These are phyloP conservation scores for Elymnias hypermnestra DNA, from an alignment of 1,140 invertebrate species.

Conservation along the genomic window DNA sequence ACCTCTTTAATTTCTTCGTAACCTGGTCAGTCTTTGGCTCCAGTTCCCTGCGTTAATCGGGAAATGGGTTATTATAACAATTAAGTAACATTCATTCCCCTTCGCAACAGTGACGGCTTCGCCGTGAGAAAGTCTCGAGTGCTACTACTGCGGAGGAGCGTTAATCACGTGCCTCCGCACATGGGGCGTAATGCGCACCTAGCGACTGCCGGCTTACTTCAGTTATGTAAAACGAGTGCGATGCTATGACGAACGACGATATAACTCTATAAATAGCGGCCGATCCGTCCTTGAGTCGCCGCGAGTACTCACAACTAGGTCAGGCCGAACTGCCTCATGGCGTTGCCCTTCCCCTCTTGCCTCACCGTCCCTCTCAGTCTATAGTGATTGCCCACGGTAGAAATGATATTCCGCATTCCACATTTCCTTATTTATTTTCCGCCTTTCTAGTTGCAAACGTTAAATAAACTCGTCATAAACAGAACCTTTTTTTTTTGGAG, in stretches of 20 bases:
- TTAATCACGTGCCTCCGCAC: constrained; percentile 40
- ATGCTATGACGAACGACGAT: constrained; percentile 61
- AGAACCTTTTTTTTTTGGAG: constrained; percentile 2
- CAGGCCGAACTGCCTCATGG: constrained; percentile 53
- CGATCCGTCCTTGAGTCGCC: constrained; percentile 70
- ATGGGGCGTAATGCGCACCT: constrained; percentile 34
- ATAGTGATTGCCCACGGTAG: constrained; percentile 25
- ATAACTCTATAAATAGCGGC: constrained; percentile 71
- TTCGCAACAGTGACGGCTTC: constrained; percentile 23
- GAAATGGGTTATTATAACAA: constrained; percentile 53
- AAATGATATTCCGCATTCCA: constrained; percentile 34
- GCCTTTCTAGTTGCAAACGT: constrained; percentile 29
- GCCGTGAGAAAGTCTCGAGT: constrained; percentile 56
- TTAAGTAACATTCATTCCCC: constrained; percentile 37
- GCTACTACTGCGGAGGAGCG: constrained; percentile 26
- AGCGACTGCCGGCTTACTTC: constrained; percentile 46
- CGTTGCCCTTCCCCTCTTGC: constrained; percentile 30
- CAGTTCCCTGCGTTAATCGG: constrained; percentile 34
- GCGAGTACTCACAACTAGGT: constrained; percentile 64
- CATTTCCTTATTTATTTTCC: constrained; percentile 32
- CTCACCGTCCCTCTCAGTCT: constrained; percentile 21
- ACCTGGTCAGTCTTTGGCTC: constrained; percentile 34
- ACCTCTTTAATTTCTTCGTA: constrained; percentile 29
- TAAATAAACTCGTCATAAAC: constrained; percentile 10
- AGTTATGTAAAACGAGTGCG: constrained; percentile 67